phyloP scores from a whole-genome alignment of 2,797 vertebrate species.

The Zenarchopterus dispar region DNA sequence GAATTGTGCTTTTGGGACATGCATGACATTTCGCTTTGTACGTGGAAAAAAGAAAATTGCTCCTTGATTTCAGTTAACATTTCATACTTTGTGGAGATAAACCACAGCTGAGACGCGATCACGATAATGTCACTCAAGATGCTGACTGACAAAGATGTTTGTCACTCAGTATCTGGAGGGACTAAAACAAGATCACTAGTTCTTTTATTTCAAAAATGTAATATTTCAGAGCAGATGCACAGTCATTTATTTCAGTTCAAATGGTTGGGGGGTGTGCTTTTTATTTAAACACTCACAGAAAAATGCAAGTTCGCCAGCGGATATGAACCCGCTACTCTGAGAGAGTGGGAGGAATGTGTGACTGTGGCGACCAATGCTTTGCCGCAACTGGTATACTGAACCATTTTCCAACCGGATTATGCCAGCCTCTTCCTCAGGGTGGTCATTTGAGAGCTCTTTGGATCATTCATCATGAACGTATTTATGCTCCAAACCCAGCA shows the following conservation, averaged over 20 bases:
- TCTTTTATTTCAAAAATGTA: no score
- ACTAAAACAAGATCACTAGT: no score
- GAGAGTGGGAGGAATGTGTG: constrained; percentile 67
- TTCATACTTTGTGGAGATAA: constrained; percentile 10
- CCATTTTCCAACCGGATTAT: constrained; percentile 60
- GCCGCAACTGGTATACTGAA: constrained; percentile 57
- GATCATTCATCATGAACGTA: constrained; percentile 55
- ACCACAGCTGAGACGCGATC: not conserved
- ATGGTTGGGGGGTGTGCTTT: constrained; percentile 36
- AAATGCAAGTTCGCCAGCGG: constrained; percentile 39
- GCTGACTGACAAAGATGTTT: no score
- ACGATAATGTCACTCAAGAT: not conserved
- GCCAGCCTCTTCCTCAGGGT: constrained; percentile 56
- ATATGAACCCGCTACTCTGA: constrained; percentile 56
- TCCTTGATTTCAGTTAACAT: constrained; percentile 14
- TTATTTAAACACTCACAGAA: constrained; percentile 30
- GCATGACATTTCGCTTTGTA: constrained; percentile 40
- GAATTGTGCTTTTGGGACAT: constrained; percentile 58
- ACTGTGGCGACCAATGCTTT: constrained; percentile 50
- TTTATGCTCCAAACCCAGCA: constrained; percentile 55
- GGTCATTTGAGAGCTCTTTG: constrained; percentile 62
- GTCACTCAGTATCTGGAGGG: no score
- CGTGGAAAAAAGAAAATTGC: not conserved
- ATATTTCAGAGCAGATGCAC: no score
- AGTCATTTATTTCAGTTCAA: not conserved